Conservation (phyloP, 2,888 invertebrate species). For the Calameuta filiformis region DNA sequence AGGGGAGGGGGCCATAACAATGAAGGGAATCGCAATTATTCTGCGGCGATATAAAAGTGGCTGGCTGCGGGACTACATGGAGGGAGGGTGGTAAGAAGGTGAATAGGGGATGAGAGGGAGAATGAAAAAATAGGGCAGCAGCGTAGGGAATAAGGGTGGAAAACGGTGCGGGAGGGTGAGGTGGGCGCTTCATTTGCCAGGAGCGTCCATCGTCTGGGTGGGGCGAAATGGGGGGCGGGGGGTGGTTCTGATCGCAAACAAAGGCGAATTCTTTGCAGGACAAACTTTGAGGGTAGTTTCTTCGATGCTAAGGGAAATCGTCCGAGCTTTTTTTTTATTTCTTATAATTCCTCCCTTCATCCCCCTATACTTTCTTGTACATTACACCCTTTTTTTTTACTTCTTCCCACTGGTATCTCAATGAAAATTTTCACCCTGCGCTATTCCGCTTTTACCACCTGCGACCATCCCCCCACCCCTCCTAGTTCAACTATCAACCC, state of each 20-base stretch:
- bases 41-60: conserved; percentile 3
- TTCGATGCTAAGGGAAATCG: conserved; percentile 19
- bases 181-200: conserved; percentile 29
- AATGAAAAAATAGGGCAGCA: conserved; percentile 14
- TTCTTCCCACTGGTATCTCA: too few species aligned
- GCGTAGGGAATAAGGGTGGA: background rate
- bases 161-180: background rate
- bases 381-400: too few species aligned
- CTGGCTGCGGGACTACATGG: too few species aligned
- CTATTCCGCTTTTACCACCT: too few species aligned
- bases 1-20: background rate
- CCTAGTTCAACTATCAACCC: too few species aligned
- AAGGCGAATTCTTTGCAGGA: conserved; percentile 20
- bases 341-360: too few species aligned
- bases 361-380: too few species aligned
- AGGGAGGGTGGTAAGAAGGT: background rate
- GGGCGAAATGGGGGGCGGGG: conserved; percentile 9
- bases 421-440: too few species aligned
- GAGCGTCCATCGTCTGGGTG: conserved; percentile 24
- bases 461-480: too few species aligned
- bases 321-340: background rate
- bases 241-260: conserved; percentile 29
- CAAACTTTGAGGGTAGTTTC: background rate
- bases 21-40: conserved; percentile 5
- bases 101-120: conserved; percentile 11